A percentile compares a stretch with the other conserved stretches of the same genome.
These are phyloP conservation scores for Pentamera pediparva DNA, from an alignment of 53 echinoderm and acorn worm genomes.

Conservation along the genomic window DNA sequence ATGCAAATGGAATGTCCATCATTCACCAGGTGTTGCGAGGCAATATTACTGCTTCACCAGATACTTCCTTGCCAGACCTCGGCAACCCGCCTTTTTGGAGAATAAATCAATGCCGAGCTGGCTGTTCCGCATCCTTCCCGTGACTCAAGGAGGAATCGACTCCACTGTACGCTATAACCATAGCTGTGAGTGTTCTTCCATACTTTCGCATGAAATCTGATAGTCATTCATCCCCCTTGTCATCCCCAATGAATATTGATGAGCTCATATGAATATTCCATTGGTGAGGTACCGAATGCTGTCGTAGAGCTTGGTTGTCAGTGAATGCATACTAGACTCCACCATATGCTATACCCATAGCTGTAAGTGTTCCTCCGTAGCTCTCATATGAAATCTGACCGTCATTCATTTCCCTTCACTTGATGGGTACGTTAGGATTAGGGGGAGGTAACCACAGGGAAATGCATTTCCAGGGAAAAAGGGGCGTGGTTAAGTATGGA, in stretches of 20 bases:
- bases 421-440: no score
- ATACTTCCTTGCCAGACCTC: no score
- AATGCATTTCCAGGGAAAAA: no score
- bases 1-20: no score
- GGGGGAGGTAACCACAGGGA: no score
- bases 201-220: conserved; percentile 38
- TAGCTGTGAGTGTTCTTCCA: conserved; percentile 34
- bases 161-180: conserved; percentile 88
- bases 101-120: no score
- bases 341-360: conserved; percentile 82
- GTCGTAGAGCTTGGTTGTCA: conserved; percentile 82
- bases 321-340: conserved; percentile 94
- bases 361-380: conserved; percentile 42
- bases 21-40: no score
- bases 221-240: not conserved
- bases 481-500: no score
- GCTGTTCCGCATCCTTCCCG: no score
- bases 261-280: conserved; percentile 91
- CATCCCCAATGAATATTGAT: conserved; percentile 31
- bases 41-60: no score
- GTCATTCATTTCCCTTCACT: not conserved
- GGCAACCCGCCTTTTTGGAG: no score
- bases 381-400: conserved; percentile 28
- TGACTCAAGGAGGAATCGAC: conserved; percentile 17
- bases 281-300: conserved; percentile 94